Evolutionary conservation across 2,113 vertebrate genomes (phyloP), one percentile per base, ranked within the genome.

Genomic region (Thamnophis sirtalis): DNA sequence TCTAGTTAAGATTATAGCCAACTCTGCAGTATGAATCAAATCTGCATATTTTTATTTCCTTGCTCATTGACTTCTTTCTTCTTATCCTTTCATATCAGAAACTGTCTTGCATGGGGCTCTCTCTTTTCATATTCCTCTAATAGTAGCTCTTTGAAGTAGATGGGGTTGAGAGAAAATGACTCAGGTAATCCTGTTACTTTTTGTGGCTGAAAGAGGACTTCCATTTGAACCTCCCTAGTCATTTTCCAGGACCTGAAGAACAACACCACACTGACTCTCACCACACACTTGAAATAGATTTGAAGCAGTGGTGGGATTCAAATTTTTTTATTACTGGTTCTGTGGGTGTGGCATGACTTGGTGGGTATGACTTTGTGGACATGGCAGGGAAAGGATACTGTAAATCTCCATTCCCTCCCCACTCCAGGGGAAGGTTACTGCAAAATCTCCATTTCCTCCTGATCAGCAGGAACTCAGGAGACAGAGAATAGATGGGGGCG

Each of bases 221-320:
- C 68, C 15, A 38, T 19, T 38, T 33, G 15, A 2, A 38, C 15
- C 15, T 80, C n/a, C n/a, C n/a, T 38, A 6, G n/a, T 80, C n/a
- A 2, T 19, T 5, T 38, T 80, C n/a, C 15, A 38, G n/a, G n/a
- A 38, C n/a, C 68, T 73, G 68, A 73, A 73, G n/a, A 3, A 7
- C 6, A 1, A 38, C 15, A 33, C n/a, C n/a, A 38, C 15, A 38
- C 2, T 38, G n/a, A 19, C 68, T 38, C 68, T 80, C 68, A 5
- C 91, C 28, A 48, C 87, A 80, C 9, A 89, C 95, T 91, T 43
- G 55, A 63, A 93, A 91, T 22, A 9, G 51, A 60, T 54, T 89
- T 94, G 89, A 80, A 22, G 54, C 43, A 43, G 43, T 43, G 43
- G 43, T 43, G 43, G 43, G 43, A 43, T 43, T 43, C 43, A 43